Percentiles rank a stretch among this genome's conserved stretches.
phyloP scores from a whole-genome alignment of 2,113 vertebrate species.

The Gymnocephalus cernua region DNA sequence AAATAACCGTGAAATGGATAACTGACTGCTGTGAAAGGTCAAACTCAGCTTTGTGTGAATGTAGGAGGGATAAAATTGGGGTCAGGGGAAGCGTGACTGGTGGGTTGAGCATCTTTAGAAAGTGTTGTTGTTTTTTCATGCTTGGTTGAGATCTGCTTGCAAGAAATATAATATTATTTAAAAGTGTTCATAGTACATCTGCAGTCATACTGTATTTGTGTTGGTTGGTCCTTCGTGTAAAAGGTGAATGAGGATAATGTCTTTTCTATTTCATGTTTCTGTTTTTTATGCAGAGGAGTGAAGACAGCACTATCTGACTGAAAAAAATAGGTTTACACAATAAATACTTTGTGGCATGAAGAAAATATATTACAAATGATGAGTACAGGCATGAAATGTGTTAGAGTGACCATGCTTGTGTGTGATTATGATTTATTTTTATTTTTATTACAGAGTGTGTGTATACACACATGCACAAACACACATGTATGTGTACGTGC shows the following conservation, averaged over 20 bases:
- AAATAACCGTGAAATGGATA: constrained; percentile 41
- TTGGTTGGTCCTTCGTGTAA: not conserved
- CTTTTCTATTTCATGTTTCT: not conserved
- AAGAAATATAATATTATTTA: constrained; percentile 11
- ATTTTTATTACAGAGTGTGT: not conserved
- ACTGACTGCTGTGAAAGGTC: constrained; percentile 49
- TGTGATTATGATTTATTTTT: constrained; percentile 2
- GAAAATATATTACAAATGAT: not conserved
- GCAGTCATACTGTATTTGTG: not conserved
- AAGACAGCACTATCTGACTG: not conserved
- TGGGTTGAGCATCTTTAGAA: not conserved
- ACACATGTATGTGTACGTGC: not conserved
- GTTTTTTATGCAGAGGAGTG: not conserved
- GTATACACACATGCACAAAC: not conserved
- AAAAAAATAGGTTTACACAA: not conserved
- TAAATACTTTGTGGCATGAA: constrained; percentile 20
- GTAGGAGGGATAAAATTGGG: not conserved
- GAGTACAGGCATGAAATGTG: constrained; percentile 2
- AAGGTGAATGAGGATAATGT: too few relatives aligned
- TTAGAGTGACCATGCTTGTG: not conserved
- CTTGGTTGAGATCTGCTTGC: constrained; percentile 7
- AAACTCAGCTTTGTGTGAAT: constrained; percentile 40
- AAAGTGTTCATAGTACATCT: constrained; percentile 13
- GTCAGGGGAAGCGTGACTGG: not conserved
- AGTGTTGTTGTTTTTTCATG: constrained; percentile 26